phyloP scores from a whole-genome alignment of 1,140 invertebrate species.

The Thaumetopoea pityocampa region DNA sequence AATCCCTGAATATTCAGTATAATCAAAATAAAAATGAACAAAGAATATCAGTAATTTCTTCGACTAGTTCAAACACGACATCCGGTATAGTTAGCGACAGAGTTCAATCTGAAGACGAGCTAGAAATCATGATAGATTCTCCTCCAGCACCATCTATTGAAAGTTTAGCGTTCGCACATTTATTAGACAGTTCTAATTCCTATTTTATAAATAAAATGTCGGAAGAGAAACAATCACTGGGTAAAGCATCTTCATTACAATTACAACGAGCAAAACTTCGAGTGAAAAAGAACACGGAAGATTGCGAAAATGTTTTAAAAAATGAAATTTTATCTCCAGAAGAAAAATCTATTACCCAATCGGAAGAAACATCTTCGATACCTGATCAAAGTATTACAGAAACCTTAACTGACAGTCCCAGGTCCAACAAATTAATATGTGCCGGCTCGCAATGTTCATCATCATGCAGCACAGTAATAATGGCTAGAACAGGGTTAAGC shows the following conservation, averaged over 20 bases:
- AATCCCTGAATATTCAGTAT: constrained; percentile 78
- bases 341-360: constrained; percentile 37
- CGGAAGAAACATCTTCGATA: constrained; percentile 45
- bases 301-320: constrained; percentile 36
- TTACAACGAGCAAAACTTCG: constrained; percentile 52
- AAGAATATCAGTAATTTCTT: constrained; percentile 93
- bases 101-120: constrained; percentile 94
- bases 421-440: constrained; percentile 62
- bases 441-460: constrained; percentile 87
- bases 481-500: constrained; percentile 78
- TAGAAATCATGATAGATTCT: constrained; percentile 89
- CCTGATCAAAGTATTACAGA: constrained; percentile 50
- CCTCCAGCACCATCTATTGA: constrained; percentile 85
- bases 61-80: constrained; percentile 94
- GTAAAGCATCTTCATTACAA: constrained; percentile 52
- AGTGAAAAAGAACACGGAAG: constrained; percentile 47
- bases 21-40: constrained; percentile 84
- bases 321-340: constrained; percentile 53
- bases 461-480: constrained; percentile 88
- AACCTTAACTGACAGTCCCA: constrained; percentile 50
- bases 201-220: constrained; percentile 52
- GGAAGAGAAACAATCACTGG: constrained; percentile 40
- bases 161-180: constrained; percentile 83
- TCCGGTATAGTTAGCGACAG: constrained; percentile 96
- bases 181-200: constrained; percentile 77